Base-by-base conservation (phyloP, 2,888 invertebrate genomes). In the Cephus pygmeus region DNA sequence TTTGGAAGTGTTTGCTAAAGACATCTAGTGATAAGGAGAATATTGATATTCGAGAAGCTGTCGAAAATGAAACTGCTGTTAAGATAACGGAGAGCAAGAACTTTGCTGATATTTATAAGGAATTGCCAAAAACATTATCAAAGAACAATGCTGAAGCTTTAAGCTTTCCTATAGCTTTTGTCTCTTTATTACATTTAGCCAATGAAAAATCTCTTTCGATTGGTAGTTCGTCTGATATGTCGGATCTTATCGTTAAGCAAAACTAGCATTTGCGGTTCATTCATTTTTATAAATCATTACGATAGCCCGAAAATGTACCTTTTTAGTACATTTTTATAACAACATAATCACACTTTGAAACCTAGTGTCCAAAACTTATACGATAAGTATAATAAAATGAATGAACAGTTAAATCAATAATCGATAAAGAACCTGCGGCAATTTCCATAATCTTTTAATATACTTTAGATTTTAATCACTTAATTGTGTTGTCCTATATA, bases 121-220 rank as follows among this genome's bases (percentile, higher is more conserved):
- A 91, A 75, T 87, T 96, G 76, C 95, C 96, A 0, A 90, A 87
- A 23, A 90, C 93, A 77, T 87, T 96, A 69, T 92, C 94, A 0
- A 90, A 92, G 12, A 93, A 92, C 81, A 96, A 96, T 94, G 92
- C 93, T 0, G 95, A 95, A 75, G 95, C 96, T 34, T 92, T 98
- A 76, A 96, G 96, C 87, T 94, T 95, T 35, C 95, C 96, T 0
- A 93, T 97, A 77, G 96, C 96, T 0, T 95, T 97, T 90, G 94
- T 96, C 34, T 96, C 97, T 0, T 92, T 97, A 31, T 92, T 98
- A 6, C 97, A 98, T 92, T 92, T 98, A 85, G 96, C 96, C 3
- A 98, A 98, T 89, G 97, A 98, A 88, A 95, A 95, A 86, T 94
- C 93, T 69, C 91, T 96, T 9, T 77, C 73, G 34, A 75, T 90